A percentile compares a stretch with the other conserved stretches of the same genome.
Evolutionary conservation across 2,113 vertebrate species (phyloP).

Genomic region (Leptosomus discolor): DNA sequence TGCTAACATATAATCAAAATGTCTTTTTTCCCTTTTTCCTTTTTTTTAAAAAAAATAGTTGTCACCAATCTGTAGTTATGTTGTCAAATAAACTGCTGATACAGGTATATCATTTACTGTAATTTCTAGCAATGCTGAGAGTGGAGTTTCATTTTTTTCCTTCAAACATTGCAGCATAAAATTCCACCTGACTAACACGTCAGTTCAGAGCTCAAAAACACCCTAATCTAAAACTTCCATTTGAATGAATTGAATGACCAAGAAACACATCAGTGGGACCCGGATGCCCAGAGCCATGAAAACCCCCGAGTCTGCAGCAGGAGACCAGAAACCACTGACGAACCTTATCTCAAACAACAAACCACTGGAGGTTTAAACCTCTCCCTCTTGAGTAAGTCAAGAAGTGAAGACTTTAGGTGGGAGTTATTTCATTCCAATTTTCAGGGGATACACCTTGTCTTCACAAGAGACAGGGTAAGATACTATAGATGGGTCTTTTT

Average conservation of each 20-base stretch:
- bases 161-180: neutral
- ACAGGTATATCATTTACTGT: slow-evolving; percentile 2
- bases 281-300: neutral
- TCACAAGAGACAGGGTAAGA: neutral
- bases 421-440: neutral
- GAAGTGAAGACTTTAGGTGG: neutral
- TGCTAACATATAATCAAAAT: slow-evolving; percentile 35
- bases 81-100: slow-evolving; percentile 60
- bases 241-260: neutral
- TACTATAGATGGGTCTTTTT: neutral
- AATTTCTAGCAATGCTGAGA: neutral
- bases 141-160: neutral
- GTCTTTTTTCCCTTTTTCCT: neutral
- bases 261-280: neutral
- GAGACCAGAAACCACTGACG: neutral
- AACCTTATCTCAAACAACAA: neutral
- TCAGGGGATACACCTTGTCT: neutral
- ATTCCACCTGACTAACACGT: neutral
- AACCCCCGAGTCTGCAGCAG: rapidly evolving
- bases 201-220: neutral
- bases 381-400: neutral
- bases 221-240: neutral
- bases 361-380: neutral
- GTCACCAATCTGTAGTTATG: neutral
- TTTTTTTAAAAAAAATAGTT: neutral